phyloP scores from a whole-genome alignment of 1,140 invertebrate genomes.

The Trichonephila clavata region DNA sequence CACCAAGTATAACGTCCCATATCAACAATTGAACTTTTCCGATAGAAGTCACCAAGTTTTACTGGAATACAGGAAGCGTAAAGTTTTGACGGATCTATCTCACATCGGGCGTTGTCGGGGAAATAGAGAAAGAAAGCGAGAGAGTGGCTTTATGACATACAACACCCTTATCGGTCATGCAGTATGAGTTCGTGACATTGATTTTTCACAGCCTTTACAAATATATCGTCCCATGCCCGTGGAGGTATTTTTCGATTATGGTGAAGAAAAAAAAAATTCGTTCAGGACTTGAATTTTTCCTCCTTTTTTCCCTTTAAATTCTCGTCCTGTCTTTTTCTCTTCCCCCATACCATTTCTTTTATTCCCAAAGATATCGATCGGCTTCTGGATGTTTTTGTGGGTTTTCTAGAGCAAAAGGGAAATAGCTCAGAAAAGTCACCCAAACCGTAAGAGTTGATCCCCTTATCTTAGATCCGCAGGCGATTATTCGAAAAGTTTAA shows the following conservation, averaged over 20 bases:
- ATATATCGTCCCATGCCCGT: slow-evolving; percentile 50
- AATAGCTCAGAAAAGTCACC: neutral
- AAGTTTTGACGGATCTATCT: slow-evolving; percentile 68
- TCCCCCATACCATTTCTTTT: slow-evolving; percentile 23
- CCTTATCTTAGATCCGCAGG: slow-evolving; percentile 57
- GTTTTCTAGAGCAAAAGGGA: neutral
- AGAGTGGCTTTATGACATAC: slow-evolving; percentile 37
- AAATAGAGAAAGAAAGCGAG: slow-evolving; percentile 14
- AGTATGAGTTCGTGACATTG: slow-evolving; percentile 57
- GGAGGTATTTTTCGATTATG: slow-evolving; percentile 68
- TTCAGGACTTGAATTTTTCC: neutral
- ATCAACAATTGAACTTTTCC: slow-evolving; percentile 59
- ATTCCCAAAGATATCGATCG: slow-evolving; percentile 56
- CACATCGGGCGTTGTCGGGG: slow-evolving; percentile 15
- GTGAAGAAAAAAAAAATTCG: neutral
- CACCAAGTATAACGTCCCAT: neutral
- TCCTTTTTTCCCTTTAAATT: neutral
- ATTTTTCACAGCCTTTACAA: slow-evolving; percentile 51
- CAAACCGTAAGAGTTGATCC: slow-evolving; percentile 42
- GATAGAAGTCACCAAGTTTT: slow-evolving; percentile 43
- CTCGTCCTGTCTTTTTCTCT: slow-evolving; percentile 1
- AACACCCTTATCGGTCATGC: slow-evolving; percentile 62
- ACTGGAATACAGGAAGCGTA: neutral
- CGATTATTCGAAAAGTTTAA: slow-evolving; percentile 55
- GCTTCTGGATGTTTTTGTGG: slow-evolving; percentile 15